Evolutionary conservation across 37 sponge, comb jelly and placozoan genomes (phyloP).

Genomic region (Aphrocallistes beatrix): DNA sequence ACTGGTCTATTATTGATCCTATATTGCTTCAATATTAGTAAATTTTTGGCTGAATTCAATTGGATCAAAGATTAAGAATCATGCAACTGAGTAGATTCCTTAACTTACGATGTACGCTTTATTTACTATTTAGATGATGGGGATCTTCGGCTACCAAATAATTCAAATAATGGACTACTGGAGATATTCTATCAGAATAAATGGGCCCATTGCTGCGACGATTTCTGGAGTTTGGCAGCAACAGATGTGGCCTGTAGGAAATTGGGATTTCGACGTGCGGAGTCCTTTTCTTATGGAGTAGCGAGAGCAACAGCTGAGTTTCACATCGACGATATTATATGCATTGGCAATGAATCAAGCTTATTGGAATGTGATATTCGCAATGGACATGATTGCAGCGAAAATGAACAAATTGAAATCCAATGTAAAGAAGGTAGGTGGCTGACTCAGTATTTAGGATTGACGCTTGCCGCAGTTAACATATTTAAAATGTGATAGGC

Average conservation of each 20-base stretch:
- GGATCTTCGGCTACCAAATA: not conserved
- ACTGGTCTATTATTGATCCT: too few species aligned
- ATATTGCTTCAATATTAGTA: too few species aligned
- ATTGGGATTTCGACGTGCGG: not conserved
- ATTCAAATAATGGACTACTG: not conserved
- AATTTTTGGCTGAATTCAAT: too few species aligned
- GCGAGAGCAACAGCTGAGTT: not conserved
- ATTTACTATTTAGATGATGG: not conserved
- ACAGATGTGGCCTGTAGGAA: constrained; percentile 6
- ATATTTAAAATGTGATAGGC: too few species aligned
- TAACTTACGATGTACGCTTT: too few species aligned
- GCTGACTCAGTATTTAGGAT: too few species aligned
- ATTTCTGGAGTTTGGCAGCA: not conserved
- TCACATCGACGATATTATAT: not conserved
- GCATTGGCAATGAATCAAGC: not conserved
- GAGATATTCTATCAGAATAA: not conserved
- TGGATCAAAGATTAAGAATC: too few species aligned
- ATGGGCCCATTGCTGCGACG: not conserved
- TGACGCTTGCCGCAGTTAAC: too few species aligned
- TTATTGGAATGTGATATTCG: not conserved
- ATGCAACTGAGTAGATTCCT: too few species aligned
- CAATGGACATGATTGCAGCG: not conserved
- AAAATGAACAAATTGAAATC: not conserved
- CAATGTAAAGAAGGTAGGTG: not conserved
- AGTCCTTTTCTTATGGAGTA: not conserved